Percentiles rank a stretch among this genome's conserved stretches.
Conservation (phyloP, 2,797 vertebrate genomes). For the Enteromius paludinosus region DNA sequence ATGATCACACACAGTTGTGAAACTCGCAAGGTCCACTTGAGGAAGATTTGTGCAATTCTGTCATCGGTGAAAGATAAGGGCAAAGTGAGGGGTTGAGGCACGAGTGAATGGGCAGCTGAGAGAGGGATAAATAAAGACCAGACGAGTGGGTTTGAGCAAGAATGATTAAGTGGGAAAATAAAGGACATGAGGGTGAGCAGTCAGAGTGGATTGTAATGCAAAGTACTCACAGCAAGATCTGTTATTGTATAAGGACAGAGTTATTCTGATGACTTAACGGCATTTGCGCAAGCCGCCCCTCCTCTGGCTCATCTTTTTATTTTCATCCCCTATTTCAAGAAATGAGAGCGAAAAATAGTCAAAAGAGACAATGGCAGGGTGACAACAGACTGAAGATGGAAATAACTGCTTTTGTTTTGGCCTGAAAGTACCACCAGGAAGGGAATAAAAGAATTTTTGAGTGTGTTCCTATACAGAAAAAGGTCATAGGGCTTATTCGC, state of each 20-base stretch:
- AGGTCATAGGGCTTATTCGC: neutral
- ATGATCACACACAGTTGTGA: neutral
- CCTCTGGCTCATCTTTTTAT: neutral
- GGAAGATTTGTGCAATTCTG: conserved; percentile 41
- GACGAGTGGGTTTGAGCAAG: neutral
- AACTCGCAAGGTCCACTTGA: conserved; percentile 19
- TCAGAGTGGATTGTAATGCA: conserved; percentile 30
- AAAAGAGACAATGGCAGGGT: neutral
- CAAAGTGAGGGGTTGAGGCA: conserved; percentile 16
- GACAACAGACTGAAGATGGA: neutral
- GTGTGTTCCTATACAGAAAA: neutral
- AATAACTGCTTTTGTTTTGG: conserved; percentile 1
- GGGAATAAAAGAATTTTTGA: neutral
- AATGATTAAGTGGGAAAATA: conserved; percentile 39
- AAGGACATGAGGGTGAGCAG: conserved; percentile 22
- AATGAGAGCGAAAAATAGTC: neutral
- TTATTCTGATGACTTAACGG: conserved; percentile 30
- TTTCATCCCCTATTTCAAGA: conserved; percentile 1
- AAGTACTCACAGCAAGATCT: conserved; percentile 41
- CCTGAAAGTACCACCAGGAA: neutral
- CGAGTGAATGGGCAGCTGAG: conserved; percentile 29
- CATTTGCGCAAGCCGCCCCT: neutral
- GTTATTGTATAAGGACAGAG: conserved; percentile 20
- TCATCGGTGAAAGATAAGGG: conserved; percentile 44
- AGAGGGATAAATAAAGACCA: conserved; percentile 19